These are phyloP conservation scores for Cydia splendana DNA, from an alignment of 1,140 invertebrate species.

Conservation along the genomic window DNA sequence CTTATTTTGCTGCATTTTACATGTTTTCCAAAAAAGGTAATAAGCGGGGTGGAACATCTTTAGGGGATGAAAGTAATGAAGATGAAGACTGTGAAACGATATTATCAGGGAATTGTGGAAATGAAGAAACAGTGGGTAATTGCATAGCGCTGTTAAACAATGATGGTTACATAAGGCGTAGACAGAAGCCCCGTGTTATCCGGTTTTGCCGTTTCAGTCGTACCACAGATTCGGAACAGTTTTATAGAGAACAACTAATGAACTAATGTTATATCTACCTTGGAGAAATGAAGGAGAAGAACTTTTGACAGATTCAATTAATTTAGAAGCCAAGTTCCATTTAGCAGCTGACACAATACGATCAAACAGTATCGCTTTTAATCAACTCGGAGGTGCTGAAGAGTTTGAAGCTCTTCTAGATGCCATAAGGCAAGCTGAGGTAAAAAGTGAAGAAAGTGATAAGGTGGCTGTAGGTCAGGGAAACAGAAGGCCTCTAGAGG, in stretches of 20 bases:
- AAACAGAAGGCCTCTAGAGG: conserved; percentile 18
- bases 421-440: not conserved
- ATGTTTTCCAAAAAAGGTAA: too few relatives aligned
- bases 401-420: conserved; percentile 20
- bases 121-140: not conserved
- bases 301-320: not conserved
- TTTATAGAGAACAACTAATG: conserved; percentile 32
- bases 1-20: conserved; percentile 33
- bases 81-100: too few relatives aligned
- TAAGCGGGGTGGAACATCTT: too few relatives aligned
- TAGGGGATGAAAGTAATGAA: too few relatives aligned
- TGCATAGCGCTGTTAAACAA: conserved; percentile 21
- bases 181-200: conserved; percentile 21
- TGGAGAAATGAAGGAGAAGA: conserved; percentile 20
- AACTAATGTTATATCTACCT: not conserved
- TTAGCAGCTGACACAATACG: not conserved
- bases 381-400: conserved; percentile 19
- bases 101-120: not conserved
- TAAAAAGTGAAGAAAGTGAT: conserved; percentile 17
- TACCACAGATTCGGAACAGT: not conserved
- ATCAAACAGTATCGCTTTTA: conserved; percentile 19
- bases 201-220: conserved; percentile 15
- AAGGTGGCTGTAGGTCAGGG: not conserved
- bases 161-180: conserved; percentile 4
- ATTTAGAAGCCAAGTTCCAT: conserved; percentile 4